A percentile compares a stretch with the other conserved stretches of the same genome.
These are phyloP conservation scores for Aegypius monachus DNA, from an alignment of 2,113 vertebrate genomes.

Conservation along the genomic window DNA sequence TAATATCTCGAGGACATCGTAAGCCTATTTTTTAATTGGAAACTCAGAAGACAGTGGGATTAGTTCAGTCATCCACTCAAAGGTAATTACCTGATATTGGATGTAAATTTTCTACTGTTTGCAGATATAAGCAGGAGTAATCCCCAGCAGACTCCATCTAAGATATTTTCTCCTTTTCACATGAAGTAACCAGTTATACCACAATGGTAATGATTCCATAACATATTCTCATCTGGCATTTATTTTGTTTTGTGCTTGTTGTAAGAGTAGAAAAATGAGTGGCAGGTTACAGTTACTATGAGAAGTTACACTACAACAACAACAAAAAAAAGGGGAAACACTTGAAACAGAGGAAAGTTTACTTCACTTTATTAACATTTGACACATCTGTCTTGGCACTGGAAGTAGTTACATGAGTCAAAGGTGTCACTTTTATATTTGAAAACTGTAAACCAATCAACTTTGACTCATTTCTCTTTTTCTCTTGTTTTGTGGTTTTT, in stretches of 20 bases:
- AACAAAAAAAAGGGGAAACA: neutral
- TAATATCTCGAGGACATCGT: slow-evolving; percentile 11
- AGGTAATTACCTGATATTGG: slow-evolving; percentile 42
- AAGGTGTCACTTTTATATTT: neutral
- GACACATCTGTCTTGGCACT: neutral
- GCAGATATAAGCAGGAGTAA: neutral
- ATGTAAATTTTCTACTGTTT: slow-evolving; percentile 21
- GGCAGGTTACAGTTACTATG: neutral
- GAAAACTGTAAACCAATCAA: neutral
- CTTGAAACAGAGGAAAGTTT: neutral
- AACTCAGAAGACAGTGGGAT: slow-evolving; percentile 36
- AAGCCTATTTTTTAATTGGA: slow-evolving; percentile 37
- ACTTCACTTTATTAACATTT: neutral
- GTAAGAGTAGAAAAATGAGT: neutral
- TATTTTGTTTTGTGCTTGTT: neutral
- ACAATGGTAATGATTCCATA: neutral
- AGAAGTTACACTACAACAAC: neutral
- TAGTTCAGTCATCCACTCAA: slow-evolving; percentile 32
- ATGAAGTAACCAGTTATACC: neutral
- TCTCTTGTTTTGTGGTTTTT: neutral
- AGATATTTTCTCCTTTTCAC: neutral
- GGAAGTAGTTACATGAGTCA: neutral
- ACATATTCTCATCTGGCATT: neutral
- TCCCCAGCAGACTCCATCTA: neutral
- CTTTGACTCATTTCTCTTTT: neutral